These are phyloP conservation scores for Gobiocypris rarus DNA, from an alignment of 2,113 vertebrate species.

Conservation along the genomic window DNA sequence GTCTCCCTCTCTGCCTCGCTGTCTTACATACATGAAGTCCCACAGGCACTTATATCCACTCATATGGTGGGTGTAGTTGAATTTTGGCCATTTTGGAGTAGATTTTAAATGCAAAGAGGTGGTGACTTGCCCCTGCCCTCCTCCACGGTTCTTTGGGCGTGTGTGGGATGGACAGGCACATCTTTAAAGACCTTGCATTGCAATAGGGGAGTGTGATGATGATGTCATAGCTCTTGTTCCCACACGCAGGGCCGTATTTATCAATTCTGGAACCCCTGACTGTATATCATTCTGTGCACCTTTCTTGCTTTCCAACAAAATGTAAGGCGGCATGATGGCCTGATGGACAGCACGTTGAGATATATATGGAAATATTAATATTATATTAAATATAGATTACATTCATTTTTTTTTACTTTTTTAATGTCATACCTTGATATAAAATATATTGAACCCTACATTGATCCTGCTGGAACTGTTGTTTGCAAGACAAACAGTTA, in stretches of 20 bases:
- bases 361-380: not conserved
- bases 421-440: not conserved
- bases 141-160: not conserved
- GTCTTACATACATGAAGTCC: slow-evolving; percentile 24
- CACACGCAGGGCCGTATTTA: slow-evolving; percentile 10
- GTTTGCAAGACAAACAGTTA: not conserved
- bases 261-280: not conserved
- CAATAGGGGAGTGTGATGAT: not conserved
- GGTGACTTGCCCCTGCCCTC: slow-evolving; percentile 18
- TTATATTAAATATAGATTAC: not conserved
- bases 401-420: not conserved
- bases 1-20: slow-evolving; percentile 17
- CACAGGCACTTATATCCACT: slow-evolving; percentile 32
- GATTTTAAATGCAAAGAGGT: slow-evolving; percentile 38
- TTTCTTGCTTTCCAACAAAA: not conserved
- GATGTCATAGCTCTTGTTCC: slow-evolving; percentile 4
- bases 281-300: not conserved
- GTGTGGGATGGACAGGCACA: slow-evolving; percentile 17
- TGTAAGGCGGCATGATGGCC: not conserved
- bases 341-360: not conserved
- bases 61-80: slow-evolving; percentile 40
- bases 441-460: not conserved
- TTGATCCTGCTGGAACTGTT: not conserved
- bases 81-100: slow-evolving; percentile 34
- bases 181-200: slow-evolving; percentile 13